Evolutionary conservation across 2,113 vertebrate genomes (phyloP).

Genomic region (Upupa epops): DNA sequence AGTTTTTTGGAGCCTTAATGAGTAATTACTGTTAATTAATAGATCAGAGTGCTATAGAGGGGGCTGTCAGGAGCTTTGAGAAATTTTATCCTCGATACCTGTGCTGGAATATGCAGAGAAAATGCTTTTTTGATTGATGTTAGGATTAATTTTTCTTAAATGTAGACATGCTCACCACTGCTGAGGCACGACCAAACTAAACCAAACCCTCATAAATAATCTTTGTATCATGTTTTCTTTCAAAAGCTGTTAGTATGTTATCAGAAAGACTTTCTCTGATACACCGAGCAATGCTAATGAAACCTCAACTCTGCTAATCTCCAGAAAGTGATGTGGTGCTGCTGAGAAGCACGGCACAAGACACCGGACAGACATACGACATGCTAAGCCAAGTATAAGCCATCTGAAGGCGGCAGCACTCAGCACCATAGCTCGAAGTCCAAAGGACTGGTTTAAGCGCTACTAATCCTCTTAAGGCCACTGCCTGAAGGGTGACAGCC

Average conservation of each 20-base stretch:
- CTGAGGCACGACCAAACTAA: neutral
- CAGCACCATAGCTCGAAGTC: neutral
- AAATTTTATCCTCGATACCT: neutral
- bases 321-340: neutral
- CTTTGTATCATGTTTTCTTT: neutral
- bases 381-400: conserved; percentile 44
- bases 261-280: neutral
- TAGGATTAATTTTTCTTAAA: neutral
- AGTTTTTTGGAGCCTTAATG: neutral
- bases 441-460: neutral
- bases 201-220: neutral
- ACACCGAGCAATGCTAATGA: neutral
- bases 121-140: neutral
- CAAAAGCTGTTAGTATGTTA: neutral
- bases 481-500: neutral
- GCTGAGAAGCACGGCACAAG: neutral
- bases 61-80: neutral
- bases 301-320: neutral
- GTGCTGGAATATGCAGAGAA: neutral
- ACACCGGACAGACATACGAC: neutral
- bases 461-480: neutral
- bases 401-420: conserved; percentile 23
- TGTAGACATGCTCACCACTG: neutral
- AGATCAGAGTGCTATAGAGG: neutral
- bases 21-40: neutral